Evolutionary conservation across 2,888 invertebrate genomes (phyloP).

Genomic region (Drosophila prolongata): DNA sequence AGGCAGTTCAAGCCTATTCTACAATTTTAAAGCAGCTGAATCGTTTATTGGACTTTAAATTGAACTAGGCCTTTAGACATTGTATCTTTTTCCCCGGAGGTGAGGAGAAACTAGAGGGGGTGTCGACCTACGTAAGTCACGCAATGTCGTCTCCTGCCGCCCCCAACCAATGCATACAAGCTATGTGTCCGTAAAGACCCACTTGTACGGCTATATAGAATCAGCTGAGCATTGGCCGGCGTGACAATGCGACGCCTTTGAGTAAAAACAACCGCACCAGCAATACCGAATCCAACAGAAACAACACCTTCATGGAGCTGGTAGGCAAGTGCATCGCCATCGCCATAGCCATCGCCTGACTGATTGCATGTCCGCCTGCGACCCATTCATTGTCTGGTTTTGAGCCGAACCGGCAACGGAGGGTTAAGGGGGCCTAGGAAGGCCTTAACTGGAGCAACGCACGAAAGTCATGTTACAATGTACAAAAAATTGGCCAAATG

Average conservation of each 20-base stretch:
- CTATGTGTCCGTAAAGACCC: conserved; percentile 4
- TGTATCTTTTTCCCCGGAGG: conserved; percentile 44
- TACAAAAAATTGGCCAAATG: conserved; percentile 64
- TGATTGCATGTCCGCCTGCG: conserved; percentile 74
- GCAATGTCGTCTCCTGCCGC: conserved; percentile 56
- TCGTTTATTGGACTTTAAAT: conserved; percentile 59
- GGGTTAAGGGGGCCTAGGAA: conserved; percentile 17
- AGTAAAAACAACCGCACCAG: conserved; percentile 36
- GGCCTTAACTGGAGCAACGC: conserved; percentile 77
- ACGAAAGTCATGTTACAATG: conserved; percentile 76
- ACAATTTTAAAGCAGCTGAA: conserved; percentile 28
- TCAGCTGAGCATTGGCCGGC: conserved; percentile 58
- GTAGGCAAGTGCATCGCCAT: conserved; percentile 70
- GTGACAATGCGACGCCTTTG: conserved; percentile 72
- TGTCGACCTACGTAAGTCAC: conserved; percentile 77
- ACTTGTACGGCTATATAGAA: conserved; percentile 12
- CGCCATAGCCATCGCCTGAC: conserved; percentile 45
- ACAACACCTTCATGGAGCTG: conserved; percentile 41
- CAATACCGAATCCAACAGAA: conserved; percentile 13
- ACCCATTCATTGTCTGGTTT: conserved; percentile 42
- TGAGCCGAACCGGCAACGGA: conserved; percentile 6
- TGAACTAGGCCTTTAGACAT: conserved; percentile 68
- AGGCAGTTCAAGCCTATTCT: conserved; percentile 3
- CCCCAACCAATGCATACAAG: conserved; percentile 11
- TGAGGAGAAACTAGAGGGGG: background rate